These are phyloP conservation scores for Okamejei kenojei DNA, from an alignment of 2,797 vertebrate genomes.

Conservation along the genomic window DNA sequence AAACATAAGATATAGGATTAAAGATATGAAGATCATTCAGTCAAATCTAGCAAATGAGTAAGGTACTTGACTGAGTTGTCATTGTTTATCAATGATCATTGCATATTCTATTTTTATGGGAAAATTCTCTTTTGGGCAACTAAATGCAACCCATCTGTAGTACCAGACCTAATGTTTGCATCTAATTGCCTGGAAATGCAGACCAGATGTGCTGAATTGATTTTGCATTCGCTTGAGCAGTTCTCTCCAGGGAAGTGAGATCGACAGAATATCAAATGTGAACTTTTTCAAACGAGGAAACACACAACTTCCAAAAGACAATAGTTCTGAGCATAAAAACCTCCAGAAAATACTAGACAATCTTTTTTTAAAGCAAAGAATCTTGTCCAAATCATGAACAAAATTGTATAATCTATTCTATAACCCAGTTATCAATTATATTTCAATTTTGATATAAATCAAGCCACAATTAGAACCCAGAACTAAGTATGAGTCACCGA, in stretches of 20 bases:
- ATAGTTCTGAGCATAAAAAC: neutral
- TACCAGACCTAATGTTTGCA: neutral
- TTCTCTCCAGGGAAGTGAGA: neutral
- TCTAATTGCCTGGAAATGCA: constrained; percentile 19
- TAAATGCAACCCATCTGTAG: neutral
- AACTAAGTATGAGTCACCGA: neutral
- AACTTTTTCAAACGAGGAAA: neutral
- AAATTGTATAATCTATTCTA: neutral
- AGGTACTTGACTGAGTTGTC: neutral
- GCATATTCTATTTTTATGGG: neutral
- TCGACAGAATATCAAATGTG: neutral
- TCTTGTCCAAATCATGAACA: neutral
- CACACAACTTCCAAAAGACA: neutral
- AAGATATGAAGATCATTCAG: neutral
- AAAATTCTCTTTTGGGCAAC: neutral
- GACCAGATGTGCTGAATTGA: constrained; percentile 31
- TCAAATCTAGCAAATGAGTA: neutral
- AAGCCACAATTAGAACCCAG: neutral
- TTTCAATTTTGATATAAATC: neutral
- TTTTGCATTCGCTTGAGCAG: neutral
- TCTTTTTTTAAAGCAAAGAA: neutral
- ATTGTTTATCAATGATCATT: constrained; percentile 14
- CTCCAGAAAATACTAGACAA: neutral
- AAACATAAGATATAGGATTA: neutral
- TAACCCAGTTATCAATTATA: neutral